Base-by-base conservation (phyloP, 2,888 invertebrate species). In the Ectropis crepuscularia region DNA sequence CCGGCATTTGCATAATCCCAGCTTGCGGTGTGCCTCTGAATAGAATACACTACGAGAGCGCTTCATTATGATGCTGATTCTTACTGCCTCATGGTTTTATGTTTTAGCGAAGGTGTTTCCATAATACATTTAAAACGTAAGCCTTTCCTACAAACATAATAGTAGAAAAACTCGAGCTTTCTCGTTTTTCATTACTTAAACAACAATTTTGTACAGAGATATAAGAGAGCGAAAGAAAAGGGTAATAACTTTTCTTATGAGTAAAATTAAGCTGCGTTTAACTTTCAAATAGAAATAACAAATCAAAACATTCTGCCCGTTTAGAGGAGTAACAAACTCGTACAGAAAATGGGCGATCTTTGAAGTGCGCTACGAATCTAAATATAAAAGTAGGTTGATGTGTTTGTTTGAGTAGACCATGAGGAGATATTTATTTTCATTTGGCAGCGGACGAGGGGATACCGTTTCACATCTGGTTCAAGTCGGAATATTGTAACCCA, bases 341-440 rank as follows among this genome's bases (percentile, higher is more conserved):
- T 72, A 68, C 72, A 73, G 74, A 77, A 79, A 79, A 77, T 78
- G 70, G 71, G 72, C 71, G 68, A 76, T 73, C 75, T 79, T 79
- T 78, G 78, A 80, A 77, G 78, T 78, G 61, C 63, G 73, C 74
- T 72, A 69, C 69, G 70, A 70, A 70, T 80, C 82, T 83, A 83
- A 81, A 83, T 82, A 79, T 81, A 82, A 81, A 87, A 83, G 78
- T 84, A 82, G 86, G 85, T 83, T 82, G 81, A 79, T 80, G 78
- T 80, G 78, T 82, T 82, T 81, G 85, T 84, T 82, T 82, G 81
- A 78, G 74, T 83, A 82, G 75, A 78, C 81, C 78, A 84, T 80
- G 80, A 82, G 80, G 74, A 80, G 83, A 81, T 88, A 87, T 88
- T 89, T 89, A 88, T 89, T 89, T 89, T 83, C 76, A 85, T 87